phyloP scores from a whole-genome alignment of 2,113 vertebrate species.

The Pionites leucogaster region DNA sequence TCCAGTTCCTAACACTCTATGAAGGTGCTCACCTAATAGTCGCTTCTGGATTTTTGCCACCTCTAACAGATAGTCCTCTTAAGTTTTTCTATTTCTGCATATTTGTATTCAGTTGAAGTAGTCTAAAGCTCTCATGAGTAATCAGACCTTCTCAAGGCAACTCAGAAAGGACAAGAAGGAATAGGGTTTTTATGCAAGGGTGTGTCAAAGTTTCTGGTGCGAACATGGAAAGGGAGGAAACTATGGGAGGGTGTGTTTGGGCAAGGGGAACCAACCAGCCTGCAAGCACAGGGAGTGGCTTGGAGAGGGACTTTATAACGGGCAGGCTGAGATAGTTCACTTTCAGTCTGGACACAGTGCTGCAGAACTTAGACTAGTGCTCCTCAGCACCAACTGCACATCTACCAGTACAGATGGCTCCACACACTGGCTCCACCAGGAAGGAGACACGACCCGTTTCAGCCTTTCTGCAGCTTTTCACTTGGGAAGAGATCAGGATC shows the following conservation, averaged over 20 bases:
- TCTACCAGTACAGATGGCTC: neutral
- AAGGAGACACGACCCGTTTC: neutral
- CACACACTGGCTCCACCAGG: neutral
- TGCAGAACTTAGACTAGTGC: neutral
- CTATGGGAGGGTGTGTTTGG: neutral
- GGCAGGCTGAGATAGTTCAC: neutral
- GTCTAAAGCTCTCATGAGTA: neutral
- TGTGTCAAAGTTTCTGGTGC: neutral
- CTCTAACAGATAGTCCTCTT: neutral
- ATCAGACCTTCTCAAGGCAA: neutral
- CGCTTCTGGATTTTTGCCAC: neutral
- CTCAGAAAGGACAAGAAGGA: neutral
- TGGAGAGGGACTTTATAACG: neutral
- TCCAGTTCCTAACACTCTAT: neutral
- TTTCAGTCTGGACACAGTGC: neutral
- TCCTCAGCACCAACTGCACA: neutral
- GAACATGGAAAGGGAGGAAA: neutral
- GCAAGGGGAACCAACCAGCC: neutral
- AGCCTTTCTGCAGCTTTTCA: neutral
- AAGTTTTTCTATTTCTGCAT: neutral
- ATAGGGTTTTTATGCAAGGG: neutral
- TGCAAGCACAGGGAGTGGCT: neutral
- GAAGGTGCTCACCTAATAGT: neutral
- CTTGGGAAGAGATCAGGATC: constrained; percentile 43
- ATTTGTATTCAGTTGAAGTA: neutral